Conservation (phyloP, 2,113 vertebrate genomes). For the Ceratotherium simum region DNA sequence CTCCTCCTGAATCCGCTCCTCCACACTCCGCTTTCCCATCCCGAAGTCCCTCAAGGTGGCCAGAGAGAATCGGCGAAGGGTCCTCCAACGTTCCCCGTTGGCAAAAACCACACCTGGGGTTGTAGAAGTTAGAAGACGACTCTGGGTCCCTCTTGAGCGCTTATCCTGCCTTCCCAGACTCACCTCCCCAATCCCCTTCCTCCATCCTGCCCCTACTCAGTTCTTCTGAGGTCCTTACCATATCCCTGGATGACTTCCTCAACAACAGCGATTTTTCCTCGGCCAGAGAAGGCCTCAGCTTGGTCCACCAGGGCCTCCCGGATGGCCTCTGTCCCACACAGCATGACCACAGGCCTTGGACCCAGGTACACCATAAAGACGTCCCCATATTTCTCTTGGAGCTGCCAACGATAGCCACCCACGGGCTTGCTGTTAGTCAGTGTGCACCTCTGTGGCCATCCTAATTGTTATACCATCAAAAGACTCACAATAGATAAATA, state of each 20-base stretch:
- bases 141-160: rapidly evolving
- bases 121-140: not conserved
- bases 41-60: constrained; percentile 86
- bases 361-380: constrained; percentile 79
- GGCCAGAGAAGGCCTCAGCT: constrained; percentile 75
- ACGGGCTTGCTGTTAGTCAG: not conserved
- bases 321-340: constrained; percentile 76
- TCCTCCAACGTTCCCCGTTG: constrained; percentile 83
- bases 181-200: not conserved
- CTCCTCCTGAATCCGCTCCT: constrained; percentile 85
- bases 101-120: constrained; percentile 71
- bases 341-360: constrained; percentile 56
- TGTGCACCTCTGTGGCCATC: not conserved
- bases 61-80: constrained; percentile 84
- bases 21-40: constrained; percentile 85
- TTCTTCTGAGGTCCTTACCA: constrained; percentile 55
- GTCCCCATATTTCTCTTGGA: constrained; percentile 77
- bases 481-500: not conserved
- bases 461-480: too few relatives aligned
- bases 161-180: too few relatives aligned
- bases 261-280: not conserved
- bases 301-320: constrained; percentile 80
- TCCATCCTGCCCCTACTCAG: not conserved
- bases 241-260: constrained; percentile 38
- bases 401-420: constrained; percentile 42